Evolutionary conservation across 2,113 vertebrate species (phyloP).

Genomic region (Apistogramma diplotaenia): DNA sequence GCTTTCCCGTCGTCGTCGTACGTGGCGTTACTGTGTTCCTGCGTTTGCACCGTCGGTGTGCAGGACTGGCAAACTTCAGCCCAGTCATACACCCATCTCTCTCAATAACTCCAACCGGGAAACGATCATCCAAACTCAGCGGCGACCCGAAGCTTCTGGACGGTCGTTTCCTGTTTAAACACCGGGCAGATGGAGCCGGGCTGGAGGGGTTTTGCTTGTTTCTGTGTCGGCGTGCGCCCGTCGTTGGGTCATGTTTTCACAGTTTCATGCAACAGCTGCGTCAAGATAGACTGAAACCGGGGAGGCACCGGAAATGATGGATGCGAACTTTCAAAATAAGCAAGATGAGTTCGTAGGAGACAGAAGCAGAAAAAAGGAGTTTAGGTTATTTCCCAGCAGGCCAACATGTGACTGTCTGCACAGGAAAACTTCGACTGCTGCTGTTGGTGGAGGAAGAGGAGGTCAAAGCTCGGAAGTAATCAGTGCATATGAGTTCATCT

Average conservation of each 20-base stretch:
- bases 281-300: background rate
- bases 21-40: background rate
- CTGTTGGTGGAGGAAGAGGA: background rate
- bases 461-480: background rate
- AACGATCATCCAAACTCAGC: background rate
- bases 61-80: conserved; percentile 6
- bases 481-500: background rate
- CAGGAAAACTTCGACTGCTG: background rate
- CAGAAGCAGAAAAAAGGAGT: background rate
- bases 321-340: conserved; percentile 6
- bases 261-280: background rate
- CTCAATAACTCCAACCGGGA: background rate
- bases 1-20: background rate
- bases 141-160: background rate
- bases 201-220: background rate
- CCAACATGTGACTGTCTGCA: background rate
- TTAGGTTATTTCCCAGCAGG: background rate
- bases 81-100: background rate
- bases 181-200: background rate
- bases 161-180: background rate
- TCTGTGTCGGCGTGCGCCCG: background rate
- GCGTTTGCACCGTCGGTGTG: background rate
- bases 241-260: background rate
- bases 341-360: background rate
- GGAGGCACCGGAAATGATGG: conserved; percentile 22